These are phyloP conservation scores for Macrotrachela quadricornifera DNA, from an alignment of 1,140 invertebrate genomes.

Conservation along the genomic window DNA sequence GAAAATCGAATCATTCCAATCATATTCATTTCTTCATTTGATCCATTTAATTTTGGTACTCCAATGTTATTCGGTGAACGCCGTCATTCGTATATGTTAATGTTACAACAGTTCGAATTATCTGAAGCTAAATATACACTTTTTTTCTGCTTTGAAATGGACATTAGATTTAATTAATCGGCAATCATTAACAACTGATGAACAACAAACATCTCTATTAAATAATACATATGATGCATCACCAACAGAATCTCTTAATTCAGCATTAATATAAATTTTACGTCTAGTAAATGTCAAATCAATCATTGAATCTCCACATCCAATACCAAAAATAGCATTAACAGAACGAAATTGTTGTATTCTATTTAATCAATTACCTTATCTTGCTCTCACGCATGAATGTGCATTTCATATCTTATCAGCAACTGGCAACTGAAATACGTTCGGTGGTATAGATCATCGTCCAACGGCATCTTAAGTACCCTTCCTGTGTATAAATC, in stretches of 20 bases:
- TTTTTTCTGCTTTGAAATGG: conserved; percentile 35
- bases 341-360: conserved; percentile 21
- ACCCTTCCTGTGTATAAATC: too few relatives aligned
- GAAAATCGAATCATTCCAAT: too few relatives aligned
- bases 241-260: conserved; percentile 58
- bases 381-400: conserved; percentile 54
- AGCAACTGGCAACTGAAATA: too few relatives aligned
- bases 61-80: conserved; percentile 74
- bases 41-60: conserved; percentile 61
- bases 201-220: too few relatives aligned
- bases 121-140: conserved; percentile 53
- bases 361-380: conserved; percentile 50
- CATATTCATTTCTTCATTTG: too few relatives aligned
- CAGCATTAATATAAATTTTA: conserved; percentile 60
- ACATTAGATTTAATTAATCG: neutral
- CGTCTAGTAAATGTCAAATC: conserved; percentile 69
- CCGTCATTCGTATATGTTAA: conserved; percentile 61
- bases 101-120: conserved; percentile 60
- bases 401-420: too few relatives aligned
- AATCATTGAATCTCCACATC: conserved; percentile 31
- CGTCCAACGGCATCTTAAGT: too few relatives aligned
- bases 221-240: neutral
- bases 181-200: too few relatives aligned
- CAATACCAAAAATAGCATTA: conserved; percentile 33
- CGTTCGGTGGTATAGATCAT: too few relatives aligned